phyloP scores from a whole-genome alignment of 2,888 invertebrate genomes.

The Zonitis immaculata region DNA sequence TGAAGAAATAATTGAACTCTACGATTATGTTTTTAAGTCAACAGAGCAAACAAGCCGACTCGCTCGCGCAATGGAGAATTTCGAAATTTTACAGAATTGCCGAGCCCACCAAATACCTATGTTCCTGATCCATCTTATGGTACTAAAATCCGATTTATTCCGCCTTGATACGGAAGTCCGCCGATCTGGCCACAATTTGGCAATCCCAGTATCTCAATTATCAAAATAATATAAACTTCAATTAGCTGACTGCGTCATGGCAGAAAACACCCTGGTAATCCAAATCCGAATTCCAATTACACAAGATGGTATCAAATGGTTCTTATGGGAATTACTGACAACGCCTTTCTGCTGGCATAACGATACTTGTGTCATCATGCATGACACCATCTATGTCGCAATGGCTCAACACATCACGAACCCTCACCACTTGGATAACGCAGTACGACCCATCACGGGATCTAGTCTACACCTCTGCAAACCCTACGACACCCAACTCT shows the following conservation, averaged over 20 bases:
- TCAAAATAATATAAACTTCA: background rate
- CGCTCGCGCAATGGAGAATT: too few relatives aligned
- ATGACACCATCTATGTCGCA: background rate
- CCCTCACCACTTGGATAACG: background rate
- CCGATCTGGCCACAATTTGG: conserved; percentile 8
- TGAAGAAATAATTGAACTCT: too few relatives aligned
- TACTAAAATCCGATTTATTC: conserved; percentile 12
- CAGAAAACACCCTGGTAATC: conserved; percentile 1
- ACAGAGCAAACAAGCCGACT: too few relatives aligned
- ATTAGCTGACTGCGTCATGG: conserved; percentile 7
- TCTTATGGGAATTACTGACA: conserved; percentile 2
- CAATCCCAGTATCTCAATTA: conserved; percentile 16
- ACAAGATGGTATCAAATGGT: background rate
- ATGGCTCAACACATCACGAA: background rate
- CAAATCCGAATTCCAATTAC: conserved; percentile 2
- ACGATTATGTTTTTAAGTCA: too few relatives aligned
- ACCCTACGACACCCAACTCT: conserved; percentile 7
- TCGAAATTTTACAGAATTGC: too few relatives aligned
- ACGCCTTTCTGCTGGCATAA: conserved; percentile 1
- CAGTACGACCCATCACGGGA: background rate
- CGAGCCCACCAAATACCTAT: too few relatives aligned
- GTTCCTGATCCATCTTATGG: too few relatives aligned
- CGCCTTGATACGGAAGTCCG: conserved; percentile 3
- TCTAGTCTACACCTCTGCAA: conserved; percentile 5
- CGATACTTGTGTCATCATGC: background rate